phyloP scores from a whole-genome alignment of 2,888 invertebrate genomes.

The Cosmia pyralina region DNA sequence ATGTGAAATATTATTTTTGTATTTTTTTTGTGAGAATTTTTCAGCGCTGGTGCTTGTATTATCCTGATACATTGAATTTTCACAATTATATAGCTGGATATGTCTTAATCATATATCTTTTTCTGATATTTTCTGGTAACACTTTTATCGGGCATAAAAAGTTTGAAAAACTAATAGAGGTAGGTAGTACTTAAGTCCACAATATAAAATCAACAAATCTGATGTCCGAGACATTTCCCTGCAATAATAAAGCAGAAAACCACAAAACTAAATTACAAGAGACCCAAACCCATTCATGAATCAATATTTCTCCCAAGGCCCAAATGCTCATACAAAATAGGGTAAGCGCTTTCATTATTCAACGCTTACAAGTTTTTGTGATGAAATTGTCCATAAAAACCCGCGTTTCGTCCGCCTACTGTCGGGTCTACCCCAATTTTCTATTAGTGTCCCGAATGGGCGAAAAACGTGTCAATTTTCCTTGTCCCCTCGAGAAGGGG shows the following conservation, averaged over 20 bases:
- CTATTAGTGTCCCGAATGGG: constrained; percentile 57
- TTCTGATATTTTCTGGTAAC: not conserved
- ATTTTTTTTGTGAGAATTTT: not conserved
- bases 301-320: constrained; percentile 39
- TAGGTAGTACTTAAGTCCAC: not conserved
- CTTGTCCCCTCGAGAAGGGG: constrained; percentile 24
- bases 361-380: constrained; percentile 61
- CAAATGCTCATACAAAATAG: constrained; percentile 47
- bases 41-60: too few relatives aligned
- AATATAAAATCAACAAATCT: not conserved
- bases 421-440: constrained; percentile 57
- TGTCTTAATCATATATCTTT: not conserved
- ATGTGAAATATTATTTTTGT: constrained; percentile 12
- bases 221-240: not conserved
- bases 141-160: not conserved
- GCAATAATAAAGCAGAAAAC: not conserved
- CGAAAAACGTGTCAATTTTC: constrained; percentile 63
- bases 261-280: constrained; percentile 12
- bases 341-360: constrained; percentile 51
- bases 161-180: not conserved
- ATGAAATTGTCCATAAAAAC: constrained; percentile 62
- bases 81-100: too few relatives aligned
- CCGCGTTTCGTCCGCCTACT: constrained; percentile 33
- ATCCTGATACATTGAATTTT: too few relatives aligned
- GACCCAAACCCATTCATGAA: constrained; percentile 29